Percentiles rank a stretch among this genome's conserved stretches.
phyloP scores from a whole-genome alignment of 2,113 vertebrate genomes.

The Daubentonia madagascariensis region DNA sequence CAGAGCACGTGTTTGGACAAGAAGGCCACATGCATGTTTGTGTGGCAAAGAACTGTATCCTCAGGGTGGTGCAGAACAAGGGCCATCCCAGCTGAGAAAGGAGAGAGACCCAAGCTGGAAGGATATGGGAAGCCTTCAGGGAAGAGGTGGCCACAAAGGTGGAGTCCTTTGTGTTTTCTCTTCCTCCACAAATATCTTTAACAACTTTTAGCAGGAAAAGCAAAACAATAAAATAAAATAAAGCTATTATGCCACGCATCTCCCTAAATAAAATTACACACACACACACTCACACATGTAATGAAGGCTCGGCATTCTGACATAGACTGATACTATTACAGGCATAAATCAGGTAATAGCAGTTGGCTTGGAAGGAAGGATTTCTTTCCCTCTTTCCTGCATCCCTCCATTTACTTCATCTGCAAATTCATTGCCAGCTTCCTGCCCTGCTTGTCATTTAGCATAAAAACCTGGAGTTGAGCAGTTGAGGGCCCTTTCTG shows the following conservation, averaged over 20 bases:
- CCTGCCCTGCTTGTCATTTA: background rate
- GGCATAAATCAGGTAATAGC: background rate
- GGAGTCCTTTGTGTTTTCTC: background rate
- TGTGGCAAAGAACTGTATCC: background rate
- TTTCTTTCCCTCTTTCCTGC: background rate
- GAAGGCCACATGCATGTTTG: background rate
- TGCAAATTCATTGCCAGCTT: background rate
- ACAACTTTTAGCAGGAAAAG: background rate
- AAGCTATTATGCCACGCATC: background rate
- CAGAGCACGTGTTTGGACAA: background rate
- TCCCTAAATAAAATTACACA: background rate
- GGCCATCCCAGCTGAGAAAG: background rate
- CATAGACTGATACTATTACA: rapidly evolving
- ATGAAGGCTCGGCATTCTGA: background rate
- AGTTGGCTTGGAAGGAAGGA: background rate
- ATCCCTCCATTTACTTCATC: background rate
- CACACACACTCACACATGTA: rapidly evolving
- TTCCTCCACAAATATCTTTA: background rate
- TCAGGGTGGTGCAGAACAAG: background rate
- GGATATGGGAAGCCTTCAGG: background rate
- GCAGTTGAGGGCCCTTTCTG: background rate
- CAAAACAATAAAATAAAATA: background rate
- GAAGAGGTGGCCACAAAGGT: background rate
- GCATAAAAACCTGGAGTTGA: background rate
- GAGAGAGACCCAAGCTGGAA: background rate